Evolutionary conservation across 2,888 invertebrate genomes (phyloP).

Genomic region (Lasioglossum leucozonium): DNA sequence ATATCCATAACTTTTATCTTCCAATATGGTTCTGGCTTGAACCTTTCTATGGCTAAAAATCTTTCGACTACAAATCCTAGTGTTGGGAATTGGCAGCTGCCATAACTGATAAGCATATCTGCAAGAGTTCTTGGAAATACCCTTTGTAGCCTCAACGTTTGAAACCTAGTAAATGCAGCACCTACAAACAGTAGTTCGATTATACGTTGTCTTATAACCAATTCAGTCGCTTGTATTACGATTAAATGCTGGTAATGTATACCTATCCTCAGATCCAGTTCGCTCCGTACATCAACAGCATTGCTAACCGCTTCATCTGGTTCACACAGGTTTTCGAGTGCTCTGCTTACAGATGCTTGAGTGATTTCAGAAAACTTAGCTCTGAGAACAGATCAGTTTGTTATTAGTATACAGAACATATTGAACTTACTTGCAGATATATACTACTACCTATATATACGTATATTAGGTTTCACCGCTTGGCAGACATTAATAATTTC

Average conservation of each 20-base stretch:
- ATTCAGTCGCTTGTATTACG: neutral
- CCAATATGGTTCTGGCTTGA: slow-evolving; percentile 98
- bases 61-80: slow-evolving; percentile 99
- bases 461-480: slow-evolving; percentile 90
- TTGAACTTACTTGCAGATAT: neutral
- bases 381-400: slow-evolving; percentile 82
- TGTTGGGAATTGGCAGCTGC: slow-evolving; percentile 99
- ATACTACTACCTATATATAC: slow-evolving; percentile 86
- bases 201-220: neutral
- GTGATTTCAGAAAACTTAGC: slow-evolving; percentile 99
- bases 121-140: slow-evolving; percentile 91
- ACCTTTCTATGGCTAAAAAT: slow-evolving; percentile 95
- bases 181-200: slow-evolving; percentile 85
- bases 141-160: slow-evolving; percentile 94
- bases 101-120: slow-evolving; percentile 96
- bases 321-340: slow-evolving; percentile 90
- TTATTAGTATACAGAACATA: neutral
- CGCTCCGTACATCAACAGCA: slow-evolving; percentile 97
- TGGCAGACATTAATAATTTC: slow-evolving; percentile 97
- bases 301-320: slow-evolving; percentile 94
- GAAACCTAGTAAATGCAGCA: slow-evolving; percentile 98
- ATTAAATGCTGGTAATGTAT: slow-evolving; percentile 35
- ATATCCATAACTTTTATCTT: slow-evolving; percentile 95
- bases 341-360: slow-evolving; percentile 90
- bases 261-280: slow-evolving; percentile 97